Conservation (phyloP, 2,797 vertebrate species). For the Etheostoma nigrum region DNA sequence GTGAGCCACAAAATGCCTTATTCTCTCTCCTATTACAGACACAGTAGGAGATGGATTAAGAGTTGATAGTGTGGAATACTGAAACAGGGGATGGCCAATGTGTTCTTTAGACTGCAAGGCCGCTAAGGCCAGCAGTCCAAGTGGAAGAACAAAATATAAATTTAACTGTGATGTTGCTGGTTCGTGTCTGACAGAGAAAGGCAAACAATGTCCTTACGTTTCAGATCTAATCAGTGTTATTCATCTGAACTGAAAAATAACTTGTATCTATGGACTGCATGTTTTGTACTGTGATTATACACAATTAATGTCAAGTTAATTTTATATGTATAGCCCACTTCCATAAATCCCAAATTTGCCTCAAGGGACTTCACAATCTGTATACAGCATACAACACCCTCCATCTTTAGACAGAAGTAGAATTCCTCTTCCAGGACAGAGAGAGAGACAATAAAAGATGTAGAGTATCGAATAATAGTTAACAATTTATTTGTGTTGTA, state of each 20-base stretch:
- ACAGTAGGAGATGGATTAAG: background rate
- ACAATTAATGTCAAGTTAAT: background rate
- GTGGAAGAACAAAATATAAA: background rate
- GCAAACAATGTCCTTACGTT: background rate
- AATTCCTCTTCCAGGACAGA: background rate
- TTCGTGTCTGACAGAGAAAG: background rate
- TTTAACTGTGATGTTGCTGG: background rate
- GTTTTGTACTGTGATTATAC: background rate
- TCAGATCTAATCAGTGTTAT: background rate
- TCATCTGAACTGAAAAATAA: background rate
- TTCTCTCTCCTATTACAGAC: background rate
- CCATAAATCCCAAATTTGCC: background rate
- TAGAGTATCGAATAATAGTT: background rate
- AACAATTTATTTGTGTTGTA: background rate
- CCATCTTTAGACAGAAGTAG: background rate
- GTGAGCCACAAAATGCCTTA: constrained; percentile 79
- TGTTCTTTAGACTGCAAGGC: background rate
- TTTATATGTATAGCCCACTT: background rate
- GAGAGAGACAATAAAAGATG: background rate
- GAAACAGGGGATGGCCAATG: background rate
- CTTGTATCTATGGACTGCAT: background rate
- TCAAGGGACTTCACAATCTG: background rate
- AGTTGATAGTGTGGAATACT: constrained; percentile 2
- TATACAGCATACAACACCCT: background rate
- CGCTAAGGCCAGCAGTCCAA: background rate